Evolutionary conservation across 2,113 vertebrate genomes (phyloP), one percentile per base, ranked within the genome.

Genomic region (Mormyrus lacerda): DNA sequence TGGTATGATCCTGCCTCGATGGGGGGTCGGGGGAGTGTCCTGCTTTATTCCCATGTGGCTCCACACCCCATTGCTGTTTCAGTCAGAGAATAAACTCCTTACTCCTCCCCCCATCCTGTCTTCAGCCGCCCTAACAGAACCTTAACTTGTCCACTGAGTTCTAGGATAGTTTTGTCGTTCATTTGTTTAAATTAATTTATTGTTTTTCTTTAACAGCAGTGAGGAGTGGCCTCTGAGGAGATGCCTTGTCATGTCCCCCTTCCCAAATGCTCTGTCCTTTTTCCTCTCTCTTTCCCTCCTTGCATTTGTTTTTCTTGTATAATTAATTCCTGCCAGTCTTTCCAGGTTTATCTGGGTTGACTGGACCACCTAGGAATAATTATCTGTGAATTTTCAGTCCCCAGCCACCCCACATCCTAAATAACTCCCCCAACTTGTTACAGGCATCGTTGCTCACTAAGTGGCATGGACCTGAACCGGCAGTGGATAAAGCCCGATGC

Each of bases 361-460:
- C 1, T 45, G 73, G 27, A 39, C 73, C 27, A 17, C 4, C 31
- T 35, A 13, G 73, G 31, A 79, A 39, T 79, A 17, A 79, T 79
- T 79, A 79, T 39, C 35, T 79, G 15, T 47, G 15, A 45, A 47
- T 47, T 84, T 39, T 10, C 10, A 69, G 39, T 31, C 42, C n/a
- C 35, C 35, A 76, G 4, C 45, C 45, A 11, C 42, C 10, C 21
- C 39, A 3, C 1, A 8, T 24, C 39, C 76, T 83, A 45, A 65
- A 84, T 47, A 5, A 7, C 84, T 8, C 39, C 45, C 21, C 1
- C 9, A 0, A 91, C 47, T 90, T 11, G 2, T 92, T 89, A 76
- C 92, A 99, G 98, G 90, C 96, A 97, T 61, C 96, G 98, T 21
- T 99, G 98, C 79, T 97, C 97, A 0, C 93, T 99, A 91, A 97